Evolutionary conservation across 2,113 vertebrate genomes (phyloP).

Genomic region (Alaudala cheleensis): DNA sequence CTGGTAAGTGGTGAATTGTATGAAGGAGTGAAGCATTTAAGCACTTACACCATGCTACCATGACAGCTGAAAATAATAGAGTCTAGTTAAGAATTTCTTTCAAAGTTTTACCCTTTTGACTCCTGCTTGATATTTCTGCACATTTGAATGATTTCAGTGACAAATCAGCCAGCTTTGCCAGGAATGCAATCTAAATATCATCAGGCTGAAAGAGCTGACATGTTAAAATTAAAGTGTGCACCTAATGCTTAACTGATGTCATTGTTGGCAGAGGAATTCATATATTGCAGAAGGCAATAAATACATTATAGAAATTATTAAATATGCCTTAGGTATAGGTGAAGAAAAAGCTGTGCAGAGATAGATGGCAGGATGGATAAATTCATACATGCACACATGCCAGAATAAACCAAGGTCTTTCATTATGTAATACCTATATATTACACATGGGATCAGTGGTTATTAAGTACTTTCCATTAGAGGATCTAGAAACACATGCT

Average conservation of each 20-base stretch:
- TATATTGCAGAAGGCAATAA: background rate
- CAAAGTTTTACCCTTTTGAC: slow-evolving; percentile 14
- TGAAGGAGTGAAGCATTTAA: background rate
- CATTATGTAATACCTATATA: background rate
- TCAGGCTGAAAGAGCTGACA: background rate
- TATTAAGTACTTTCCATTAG: slow-evolving; percentile 23
- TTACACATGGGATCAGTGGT: slow-evolving; percentile 4
- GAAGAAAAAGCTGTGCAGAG: background rate
- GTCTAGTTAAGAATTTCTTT: background rate
- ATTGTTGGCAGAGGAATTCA: slow-evolving; percentile 16
- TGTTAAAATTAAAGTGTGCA: background rate
- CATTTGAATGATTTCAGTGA: slow-evolving; percentile 2
- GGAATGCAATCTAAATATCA: slow-evolving; percentile 28
- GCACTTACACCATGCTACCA: background rate
- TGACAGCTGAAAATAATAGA: slow-evolving; percentile 4
- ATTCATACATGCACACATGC: background rate
- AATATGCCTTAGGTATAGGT: background rate
- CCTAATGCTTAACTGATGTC: slow-evolving; percentile 14
- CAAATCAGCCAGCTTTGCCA: background rate
- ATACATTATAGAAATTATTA: background rate
- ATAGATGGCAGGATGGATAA: background rate
- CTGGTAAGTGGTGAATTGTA: slow-evolving; percentile 77
- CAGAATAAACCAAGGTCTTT: background rate
- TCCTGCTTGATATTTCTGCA: background rate
- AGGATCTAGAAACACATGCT: background rate